Base-by-base conservation (phyloP, 2,113 vertebrate species). In the Ammodytes marinus region DNA sequence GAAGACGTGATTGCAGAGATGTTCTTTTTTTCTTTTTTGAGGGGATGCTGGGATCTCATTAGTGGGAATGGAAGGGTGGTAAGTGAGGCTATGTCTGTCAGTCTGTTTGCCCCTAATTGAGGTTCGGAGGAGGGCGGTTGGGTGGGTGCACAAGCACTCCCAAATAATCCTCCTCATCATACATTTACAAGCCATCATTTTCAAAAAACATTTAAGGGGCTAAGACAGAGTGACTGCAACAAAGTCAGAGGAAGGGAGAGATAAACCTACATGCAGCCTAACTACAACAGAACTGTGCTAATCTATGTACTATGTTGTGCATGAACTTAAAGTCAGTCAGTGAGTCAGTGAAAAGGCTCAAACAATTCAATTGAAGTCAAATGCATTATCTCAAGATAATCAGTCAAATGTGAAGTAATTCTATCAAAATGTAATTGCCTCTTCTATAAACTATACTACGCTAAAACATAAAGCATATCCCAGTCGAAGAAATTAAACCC, bases 31-130 rank as follows among this genome's bases (percentile, higher is more conserved):
- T 83, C 75, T 83, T 86, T 78, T 63, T 84, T 83, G 72, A 79
- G 68, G 82, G 79, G 79, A 74, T 91, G 87, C 88, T 83, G 89
- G 59, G 80, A 83, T 89, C 84, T 91, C 89, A 89, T 90, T 90
- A 93, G 81, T n/a, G 65, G 53, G 77, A 58, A 83, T 67, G 66
- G 77, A 86, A 68, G 49, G 42, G 50, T 83, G 43, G 74, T 70
- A 83, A 87, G 74, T 79, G 54, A 67, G 85, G 52, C 72, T 85
- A 52, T 3, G n/a, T 66, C 68, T 84, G 69, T 75, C 86, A 76
- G 81, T 83, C 80, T 75, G 77, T 82, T 83, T 74, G 73, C 79
- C 6, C 75, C 71, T 91, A 91, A 92, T 93, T 90, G 80, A 79
- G 39, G 53, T 65, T 69, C 68, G 86, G 71, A 84, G 80, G 59